These are phyloP conservation scores for Platyura marginata DNA, from an alignment of 1,140 invertebrate species.

Conservation along the genomic window DNA sequence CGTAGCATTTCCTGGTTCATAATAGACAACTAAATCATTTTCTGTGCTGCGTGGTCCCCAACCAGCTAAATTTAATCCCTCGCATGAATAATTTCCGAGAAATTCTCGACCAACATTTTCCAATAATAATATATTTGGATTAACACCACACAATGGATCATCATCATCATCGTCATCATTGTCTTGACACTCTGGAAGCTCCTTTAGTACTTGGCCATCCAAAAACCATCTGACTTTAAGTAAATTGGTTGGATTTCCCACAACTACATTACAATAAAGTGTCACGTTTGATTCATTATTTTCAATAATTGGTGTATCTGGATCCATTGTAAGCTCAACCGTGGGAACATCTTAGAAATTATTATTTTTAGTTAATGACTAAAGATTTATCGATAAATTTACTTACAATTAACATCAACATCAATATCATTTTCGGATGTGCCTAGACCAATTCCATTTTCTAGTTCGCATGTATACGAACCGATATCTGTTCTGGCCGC, in stretches of 20 bases:
- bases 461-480: constrained; percentile 57
- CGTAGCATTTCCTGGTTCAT: constrained; percentile 55
- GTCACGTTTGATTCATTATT: constrained; percentile 64
- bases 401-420: constrained; percentile 66
- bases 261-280: constrained; percentile 54
- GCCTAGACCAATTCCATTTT: constrained; percentile 53
- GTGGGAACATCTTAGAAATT: constrained; percentile 45
- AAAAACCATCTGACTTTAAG: constrained; percentile 64
- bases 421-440: constrained; percentile 47
- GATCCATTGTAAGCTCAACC: constrained; percentile 58
- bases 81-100: constrained; percentile 83
- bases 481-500: constrained; percentile 58
- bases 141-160: constrained; percentile 53
- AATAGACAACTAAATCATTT: constrained; percentile 36
- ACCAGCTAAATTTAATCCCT: constrained; percentile 67
- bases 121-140: constrained; percentile 64
- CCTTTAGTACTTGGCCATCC: constrained; percentile 61
- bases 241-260: constrained; percentile 43
- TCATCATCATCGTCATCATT: constrained; percentile 6
- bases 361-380: background rate
- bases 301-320: constrained; percentile 54
- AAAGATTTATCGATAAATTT: no score
- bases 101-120: constrained; percentile 64
- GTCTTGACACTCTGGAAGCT: constrained; percentile 53
- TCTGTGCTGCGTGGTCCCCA: constrained; percentile 59